A percentile compares a stretch with the other conserved stretches of the same genome.
Conservation (phyloP, 1,140 invertebrate species). For the Zelostemma sp. region DNA sequence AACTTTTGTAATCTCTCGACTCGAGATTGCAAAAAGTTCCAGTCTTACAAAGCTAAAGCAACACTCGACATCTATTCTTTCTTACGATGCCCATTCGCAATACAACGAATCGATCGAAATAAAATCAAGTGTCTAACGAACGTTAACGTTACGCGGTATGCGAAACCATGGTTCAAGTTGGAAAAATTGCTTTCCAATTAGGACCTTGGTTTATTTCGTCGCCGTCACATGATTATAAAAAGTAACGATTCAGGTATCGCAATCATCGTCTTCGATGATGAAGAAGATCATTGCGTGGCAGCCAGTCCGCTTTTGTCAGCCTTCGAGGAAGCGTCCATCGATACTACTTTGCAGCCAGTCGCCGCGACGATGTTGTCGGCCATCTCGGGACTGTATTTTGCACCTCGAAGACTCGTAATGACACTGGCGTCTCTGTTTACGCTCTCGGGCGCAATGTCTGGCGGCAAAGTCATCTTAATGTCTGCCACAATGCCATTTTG, state of each 20-base stretch:
- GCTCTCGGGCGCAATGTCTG: conserved; percentile 37
- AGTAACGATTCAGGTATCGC: conserved; percentile 31
- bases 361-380: conserved; percentile 59
- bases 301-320: conserved; percentile 55
- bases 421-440: conserved; percentile 58
- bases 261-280: conserved; percentile 26
- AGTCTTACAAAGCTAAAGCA: too few relatives aligned
- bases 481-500: conserved; percentile 60
- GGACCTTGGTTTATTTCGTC: too few relatives aligned
- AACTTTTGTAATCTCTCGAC: too few relatives aligned
- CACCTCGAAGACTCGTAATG: conserved; percentile 60
- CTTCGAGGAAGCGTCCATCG: conserved; percentile 40
- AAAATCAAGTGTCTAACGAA: too few relatives aligned
- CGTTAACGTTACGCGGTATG: too few relatives aligned
- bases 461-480: conserved; percentile 62
- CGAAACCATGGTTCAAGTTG: too few relatives aligned
- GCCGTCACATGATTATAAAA: too few relatives aligned
- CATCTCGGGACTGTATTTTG: conserved; percentile 57
- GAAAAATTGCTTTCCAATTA: too few relatives aligned
- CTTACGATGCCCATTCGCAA: too few relatives aligned
- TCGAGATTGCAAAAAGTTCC: too few relatives aligned
- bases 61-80: too few relatives aligned
- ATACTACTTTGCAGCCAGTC: conserved; percentile 59
- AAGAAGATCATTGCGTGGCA: conserved; percentile 50
- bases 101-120: too few relatives aligned